Conservation (phyloP, 2,888 invertebrate species). For the Beris chalybata region DNA sequence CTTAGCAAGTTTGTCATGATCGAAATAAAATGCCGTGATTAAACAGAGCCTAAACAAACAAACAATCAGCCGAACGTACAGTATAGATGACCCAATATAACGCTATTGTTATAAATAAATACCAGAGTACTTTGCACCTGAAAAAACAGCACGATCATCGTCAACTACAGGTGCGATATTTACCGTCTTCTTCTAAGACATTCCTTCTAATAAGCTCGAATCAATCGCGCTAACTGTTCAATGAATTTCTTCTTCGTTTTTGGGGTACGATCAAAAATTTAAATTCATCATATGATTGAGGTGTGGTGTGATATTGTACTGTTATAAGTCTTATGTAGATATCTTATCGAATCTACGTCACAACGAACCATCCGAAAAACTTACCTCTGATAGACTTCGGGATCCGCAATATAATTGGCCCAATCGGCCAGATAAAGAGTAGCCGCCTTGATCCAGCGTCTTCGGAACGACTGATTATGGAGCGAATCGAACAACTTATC, state of each 20-base stretch:
- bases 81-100: constrained; percentile 10
- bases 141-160: too few relatives aligned
- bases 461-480: constrained; percentile 77
- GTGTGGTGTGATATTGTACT: neutral
- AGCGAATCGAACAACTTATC: constrained; percentile 74
- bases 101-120: constrained; percentile 9
- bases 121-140: neutral
- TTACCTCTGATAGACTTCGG: constrained; percentile 73
- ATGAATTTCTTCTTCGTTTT: neutral
- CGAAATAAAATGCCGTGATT: constrained; percentile 1
- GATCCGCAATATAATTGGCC: constrained; percentile 73
- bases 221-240: too few relatives aligned
- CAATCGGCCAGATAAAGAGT: constrained; percentile 75
- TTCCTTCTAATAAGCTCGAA: too few relatives aligned
- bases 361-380: neutral
- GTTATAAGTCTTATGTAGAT: too few relatives aligned
- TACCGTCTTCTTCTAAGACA: too few relatives aligned
- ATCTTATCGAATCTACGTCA: neutral
- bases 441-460: constrained; percentile 77
- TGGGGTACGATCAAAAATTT: neutral
- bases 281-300: neutral
- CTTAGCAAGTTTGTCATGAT: constrained; percentile 22
- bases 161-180: too few relatives aligned
- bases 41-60: neutral
- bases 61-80: neutral